Percentiles rank a stretch among this genome's conserved stretches.
These are phyloP conservation scores for Umimayanthus kanabou DNA, from an alignment of 92 coral and sea anemone species.

Conservation along the genomic window DNA sequence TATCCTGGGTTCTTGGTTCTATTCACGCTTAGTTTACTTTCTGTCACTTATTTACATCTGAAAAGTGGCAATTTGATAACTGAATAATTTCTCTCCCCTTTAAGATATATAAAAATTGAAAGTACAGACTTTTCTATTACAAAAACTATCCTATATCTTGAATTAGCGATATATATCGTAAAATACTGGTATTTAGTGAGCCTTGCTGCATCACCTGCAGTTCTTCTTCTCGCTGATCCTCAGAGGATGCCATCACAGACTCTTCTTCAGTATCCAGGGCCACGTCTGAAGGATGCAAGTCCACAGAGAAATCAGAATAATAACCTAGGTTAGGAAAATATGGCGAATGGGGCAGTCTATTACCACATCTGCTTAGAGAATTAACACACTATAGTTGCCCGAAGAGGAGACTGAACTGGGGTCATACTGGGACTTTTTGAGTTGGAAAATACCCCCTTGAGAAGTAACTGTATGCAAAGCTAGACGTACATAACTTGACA, in stretches of 20 bases:
- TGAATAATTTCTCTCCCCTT: too few relatives aligned
- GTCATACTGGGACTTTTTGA: background rate
- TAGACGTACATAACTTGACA: too few relatives aligned
- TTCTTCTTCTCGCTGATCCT: constrained; percentile 96
- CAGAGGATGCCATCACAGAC: constrained; percentile 96
- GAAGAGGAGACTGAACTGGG: background rate
- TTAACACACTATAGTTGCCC: background rate
- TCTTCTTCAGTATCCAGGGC: constrained; percentile 95
- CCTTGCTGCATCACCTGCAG: constrained; percentile 69
- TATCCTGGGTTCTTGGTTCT: too few relatives aligned
- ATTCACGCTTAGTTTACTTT: too few relatives aligned
- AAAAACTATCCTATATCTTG: background rate
- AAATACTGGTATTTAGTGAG: background rate
- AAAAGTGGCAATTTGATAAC: too few relatives aligned
- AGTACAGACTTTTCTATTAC: too few relatives aligned
- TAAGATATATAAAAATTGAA: too few relatives aligned
- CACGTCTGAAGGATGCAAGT: constrained; percentile 60
- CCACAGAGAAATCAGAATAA: background rate
- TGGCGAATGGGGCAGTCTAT: too few relatives aligned
- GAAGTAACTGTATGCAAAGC: too few relatives aligned
- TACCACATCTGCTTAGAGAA: background rate
- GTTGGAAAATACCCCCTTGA: background rate
- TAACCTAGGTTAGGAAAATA: too few relatives aligned
- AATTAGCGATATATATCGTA: background rate
- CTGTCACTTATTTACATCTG: too few relatives aligned